phyloP scores from a whole-genome alignment of 2,888 invertebrate species.

The Poecilobothrus nobilitatus region DNA sequence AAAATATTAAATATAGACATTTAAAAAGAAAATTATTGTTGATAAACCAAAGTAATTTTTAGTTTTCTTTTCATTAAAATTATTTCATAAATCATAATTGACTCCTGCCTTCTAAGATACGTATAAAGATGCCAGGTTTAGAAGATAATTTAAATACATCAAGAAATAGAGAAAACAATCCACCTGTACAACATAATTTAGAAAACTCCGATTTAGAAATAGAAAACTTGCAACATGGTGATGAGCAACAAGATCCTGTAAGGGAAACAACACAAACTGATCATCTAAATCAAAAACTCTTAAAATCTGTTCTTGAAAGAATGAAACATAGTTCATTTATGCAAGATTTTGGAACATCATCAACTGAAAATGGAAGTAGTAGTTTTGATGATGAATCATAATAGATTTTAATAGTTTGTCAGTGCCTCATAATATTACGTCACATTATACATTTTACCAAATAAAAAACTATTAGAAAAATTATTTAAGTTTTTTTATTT shows the following conservation, averaged over 20 bases:
- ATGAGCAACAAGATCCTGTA: background rate
- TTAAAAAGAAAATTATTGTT: no score
- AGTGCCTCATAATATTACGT: no score
- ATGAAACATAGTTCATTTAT: constrained; percentile 16
- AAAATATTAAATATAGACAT: no score
- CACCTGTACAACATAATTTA: background rate
- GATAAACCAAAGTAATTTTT: no score
- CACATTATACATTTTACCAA: no score
- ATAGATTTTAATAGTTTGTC: no score
- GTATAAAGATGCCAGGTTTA: background rate
- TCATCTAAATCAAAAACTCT: constrained; percentile 18
- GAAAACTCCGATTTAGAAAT: background rate
- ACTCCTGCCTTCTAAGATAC: no score
- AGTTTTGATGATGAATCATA: background rate
- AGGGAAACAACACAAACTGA: constrained; percentile 20
- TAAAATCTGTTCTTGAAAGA: constrained; percentile 20
- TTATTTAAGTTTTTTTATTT: no score
- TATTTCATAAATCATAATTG: no score
- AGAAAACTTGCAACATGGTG: background rate
- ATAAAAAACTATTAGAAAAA: no score
- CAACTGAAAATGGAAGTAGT: background rate
- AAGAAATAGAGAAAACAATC: background rate
- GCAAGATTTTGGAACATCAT: background rate
- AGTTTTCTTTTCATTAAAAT: no score
- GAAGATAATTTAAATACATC: background rate